A percentile compares a stretch with the other conserved stretches of the same genome.
Evolutionary conservation across 2,888 invertebrate genomes (phyloP).

Genomic region (Caenorhabditis auriculariae): DNA sequence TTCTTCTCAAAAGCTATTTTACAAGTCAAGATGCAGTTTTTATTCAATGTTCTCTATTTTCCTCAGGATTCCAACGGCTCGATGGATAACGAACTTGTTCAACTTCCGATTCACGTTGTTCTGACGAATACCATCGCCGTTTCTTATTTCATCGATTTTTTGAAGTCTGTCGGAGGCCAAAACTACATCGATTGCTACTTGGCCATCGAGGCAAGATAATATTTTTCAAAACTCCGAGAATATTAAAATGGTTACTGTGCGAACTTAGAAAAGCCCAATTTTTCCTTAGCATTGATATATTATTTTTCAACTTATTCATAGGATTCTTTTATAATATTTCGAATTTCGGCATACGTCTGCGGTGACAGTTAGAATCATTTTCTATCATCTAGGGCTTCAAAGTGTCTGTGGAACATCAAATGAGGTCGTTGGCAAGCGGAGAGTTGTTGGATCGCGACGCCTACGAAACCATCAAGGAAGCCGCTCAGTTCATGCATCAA

Average conservation of each 20-base stretch:
- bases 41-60: too few relatives aligned
- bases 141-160: constrained; percentile 77
- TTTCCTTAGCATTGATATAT: too few relatives aligned
- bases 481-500: constrained; percentile 76
- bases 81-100: constrained; percentile 33
- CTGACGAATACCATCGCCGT: constrained; percentile 78
- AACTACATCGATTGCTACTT: constrained; percentile 78
- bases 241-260: neutral
- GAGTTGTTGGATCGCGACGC: constrained; percentile 58
- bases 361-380: constrained; percentile 2
- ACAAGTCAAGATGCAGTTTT: too few relatives aligned
- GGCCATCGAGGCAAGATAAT: constrained; percentile 73
- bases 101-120: constrained; percentile 74
- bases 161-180: constrained; percentile 74
- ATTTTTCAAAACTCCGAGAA: neutral
- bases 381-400: constrained; percentile 62
- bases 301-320: too few relatives aligned
- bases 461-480: constrained; percentile 70
- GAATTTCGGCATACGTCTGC: neutral
- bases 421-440: constrained; percentile 63
- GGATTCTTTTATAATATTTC: too few relatives aligned
- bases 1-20: neutral
- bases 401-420: constrained; percentile 75
- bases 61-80: too few relatives aligned
- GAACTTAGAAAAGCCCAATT: neutral